Percentiles rank a stretch among this genome's conserved stretches.
phyloP scores from a whole-genome alignment of 2,888 invertebrate genomes.

The Drosophila cognata region DNA sequence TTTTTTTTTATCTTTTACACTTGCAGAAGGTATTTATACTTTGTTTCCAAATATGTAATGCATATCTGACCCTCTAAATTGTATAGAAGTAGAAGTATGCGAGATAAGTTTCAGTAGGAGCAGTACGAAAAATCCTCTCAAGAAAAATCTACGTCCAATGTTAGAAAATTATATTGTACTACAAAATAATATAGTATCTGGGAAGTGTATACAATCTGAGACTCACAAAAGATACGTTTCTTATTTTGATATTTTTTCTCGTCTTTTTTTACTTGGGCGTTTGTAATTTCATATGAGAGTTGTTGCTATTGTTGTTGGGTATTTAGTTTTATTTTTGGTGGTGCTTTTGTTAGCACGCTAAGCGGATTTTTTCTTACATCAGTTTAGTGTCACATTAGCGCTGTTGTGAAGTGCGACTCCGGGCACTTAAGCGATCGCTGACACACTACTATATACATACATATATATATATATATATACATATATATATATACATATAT shows the following conservation, averaged over 20 bases:
- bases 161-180: neutral
- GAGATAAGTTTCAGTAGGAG: neutral
- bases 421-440: conserved; percentile 28
- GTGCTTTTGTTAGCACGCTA: conserved; percentile 67
- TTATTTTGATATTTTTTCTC: neutral
- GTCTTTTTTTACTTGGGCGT: conserved; percentile 46
- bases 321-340: conserved; percentile 66
- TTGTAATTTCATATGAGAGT: conserved; percentile 73
- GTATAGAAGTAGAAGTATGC: too few relatives aligned
- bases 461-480: neutral
- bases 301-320: conserved; percentile 35
- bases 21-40: neutral
- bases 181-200: neutral
- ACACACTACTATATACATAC: neutral
- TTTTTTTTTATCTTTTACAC: neutral
- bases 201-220: conserved; percentile 9
- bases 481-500: neutral
- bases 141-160: neutral
- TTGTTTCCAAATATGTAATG: neutral
- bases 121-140: fast-evolving
- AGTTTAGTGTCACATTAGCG: conserved; percentile 80
- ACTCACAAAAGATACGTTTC: fast-evolving
- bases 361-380: conserved; percentile 79
- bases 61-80: neutral
- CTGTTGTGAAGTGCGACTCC: conserved; percentile 58